Evolutionary conservation across 2,888 invertebrate genomes (phyloP).

Genomic region (Tetranychus piercei): DNA sequence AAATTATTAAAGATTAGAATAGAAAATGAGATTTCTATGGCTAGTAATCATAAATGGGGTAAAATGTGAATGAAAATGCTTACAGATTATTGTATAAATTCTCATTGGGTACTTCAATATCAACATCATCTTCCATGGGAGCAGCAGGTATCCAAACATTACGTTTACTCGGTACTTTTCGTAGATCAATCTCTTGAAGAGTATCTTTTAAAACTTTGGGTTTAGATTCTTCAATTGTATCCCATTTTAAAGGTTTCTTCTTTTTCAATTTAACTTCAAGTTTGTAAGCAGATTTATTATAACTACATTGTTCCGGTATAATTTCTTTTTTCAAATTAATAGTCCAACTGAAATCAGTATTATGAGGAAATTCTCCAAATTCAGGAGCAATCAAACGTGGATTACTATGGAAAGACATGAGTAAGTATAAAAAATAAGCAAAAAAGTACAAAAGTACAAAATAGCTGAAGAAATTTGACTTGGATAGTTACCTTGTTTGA

Average conservation of each 20-base stretch:
- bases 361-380: not conserved
- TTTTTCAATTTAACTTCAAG: conserved; percentile 31
- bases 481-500: not conserved
- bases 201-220: not conserved
- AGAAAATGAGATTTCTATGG: too few species aligned
- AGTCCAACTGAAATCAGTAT: not conserved
- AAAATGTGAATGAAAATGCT: not conserved
- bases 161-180: not conserved
- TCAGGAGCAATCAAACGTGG: not conserved
- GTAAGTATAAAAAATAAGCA: not conserved
- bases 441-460: not conserved
- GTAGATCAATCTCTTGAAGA: not conserved
- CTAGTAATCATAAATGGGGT: not conserved
- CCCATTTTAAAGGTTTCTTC: conserved; percentile 18
- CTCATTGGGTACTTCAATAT: not conserved
- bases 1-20: too few species aligned
- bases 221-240: not conserved
- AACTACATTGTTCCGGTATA: conserved; percentile 29
- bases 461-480: too few species aligned
- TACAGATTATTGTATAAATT: not conserved
- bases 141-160: conserved; percentile 5
- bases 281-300: conserved; percentile 26
- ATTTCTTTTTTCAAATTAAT: conserved; percentile 27
- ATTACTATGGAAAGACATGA: not conserved
- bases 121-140: not conserved